A percentile compares a stretch with the other conserved stretches of the same genome.
Conservation (phyloP, 1,140 invertebrate species). For the Drosophila persimilis region DNA sequence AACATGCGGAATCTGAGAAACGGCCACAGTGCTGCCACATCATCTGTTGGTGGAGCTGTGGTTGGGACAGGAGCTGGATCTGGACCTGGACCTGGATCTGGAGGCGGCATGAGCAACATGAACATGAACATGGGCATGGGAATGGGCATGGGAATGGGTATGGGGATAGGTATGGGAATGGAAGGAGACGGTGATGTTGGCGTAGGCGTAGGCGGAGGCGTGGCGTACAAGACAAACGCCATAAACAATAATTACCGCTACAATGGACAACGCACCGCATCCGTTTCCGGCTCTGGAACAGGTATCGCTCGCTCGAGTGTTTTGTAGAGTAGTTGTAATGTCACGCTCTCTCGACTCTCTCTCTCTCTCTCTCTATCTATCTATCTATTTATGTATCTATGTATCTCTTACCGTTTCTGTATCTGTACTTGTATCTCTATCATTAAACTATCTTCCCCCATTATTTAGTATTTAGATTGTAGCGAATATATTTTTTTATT, state of each 20-base stretch:
- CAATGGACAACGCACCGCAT: constrained; percentile 77
- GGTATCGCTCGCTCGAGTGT: constrained; percentile 77
- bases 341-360: constrained; percentile 15
- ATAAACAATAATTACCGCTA: constrained; percentile 83
- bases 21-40: constrained; percentile 35
- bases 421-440: constrained; percentile 9
- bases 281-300: constrained; percentile 67
- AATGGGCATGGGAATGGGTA: constrained; percentile 8
- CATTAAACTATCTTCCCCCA: too few species aligned
- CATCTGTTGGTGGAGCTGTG: constrained; percentile 17
- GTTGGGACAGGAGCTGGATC: constrained; percentile 2
- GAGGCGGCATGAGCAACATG: constrained; percentile 19
- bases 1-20: constrained; percentile 69
- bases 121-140: constrained; percentile 26
- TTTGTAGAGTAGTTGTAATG: constrained; percentile 39
- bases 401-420: constrained; percentile 18
- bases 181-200: constrained; percentile 23
- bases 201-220: constrained; percentile 50
- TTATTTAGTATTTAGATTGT: too few species aligned
- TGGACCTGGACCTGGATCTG: constrained; percentile 15
- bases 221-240: constrained; percentile 74
- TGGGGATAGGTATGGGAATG: constrained; percentile 24
- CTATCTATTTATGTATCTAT: constrained; percentile 5
- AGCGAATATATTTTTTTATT: too few species aligned
- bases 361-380: constrained; percentile 2